phyloP scores from a whole-genome alignment of 2,888 invertebrate genomes.

The Julus scanicus region DNA sequence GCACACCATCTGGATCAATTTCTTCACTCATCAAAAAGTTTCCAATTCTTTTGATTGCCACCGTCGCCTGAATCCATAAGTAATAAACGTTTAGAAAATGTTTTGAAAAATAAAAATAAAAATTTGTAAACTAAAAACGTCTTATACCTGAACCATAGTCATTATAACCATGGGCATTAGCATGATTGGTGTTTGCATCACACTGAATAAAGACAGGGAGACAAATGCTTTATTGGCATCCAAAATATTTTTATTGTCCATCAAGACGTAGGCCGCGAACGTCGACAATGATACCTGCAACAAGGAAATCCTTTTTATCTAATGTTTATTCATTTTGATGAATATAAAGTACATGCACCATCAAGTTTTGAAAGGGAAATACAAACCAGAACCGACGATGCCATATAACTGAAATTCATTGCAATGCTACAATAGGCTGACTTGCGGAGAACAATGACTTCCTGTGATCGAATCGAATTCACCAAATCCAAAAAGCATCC shows the following conservation, averaged over 20 bases:
- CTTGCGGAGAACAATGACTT: constrained; percentile 63
- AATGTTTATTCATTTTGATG: neutral
- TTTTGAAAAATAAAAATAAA: neutral
- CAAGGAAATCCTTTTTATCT: neutral
- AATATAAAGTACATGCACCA: neutral
- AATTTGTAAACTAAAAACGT: neutral
- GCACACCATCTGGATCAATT: constrained; percentile 62
- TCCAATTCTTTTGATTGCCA: constrained; percentile 68
- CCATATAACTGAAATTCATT: constrained; percentile 60
- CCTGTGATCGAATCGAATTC: constrained; percentile 65
- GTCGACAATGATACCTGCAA: constrained; percentile 62
- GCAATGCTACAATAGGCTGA: constrained; percentile 63
- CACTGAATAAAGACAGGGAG: constrained; percentile 69
- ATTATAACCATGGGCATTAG: constrained; percentile 63
- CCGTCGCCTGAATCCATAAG: constrained; percentile 62
- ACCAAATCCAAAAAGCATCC: constrained; percentile 62
- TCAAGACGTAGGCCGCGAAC: constrained; percentile 68
- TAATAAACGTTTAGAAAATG: neutral
- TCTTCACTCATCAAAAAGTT: constrained; percentile 67
- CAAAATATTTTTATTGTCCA: constrained; percentile 66
- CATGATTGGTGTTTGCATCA: constrained; percentile 68
- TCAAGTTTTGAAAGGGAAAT: neutral
- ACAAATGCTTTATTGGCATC: constrained; percentile 69
- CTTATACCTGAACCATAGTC: constrained; percentile 62
- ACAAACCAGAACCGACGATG: constrained; percentile 53